Conservation (phyloP, 2,797 vertebrate species). For the Megaceryle alcyon region DNA sequence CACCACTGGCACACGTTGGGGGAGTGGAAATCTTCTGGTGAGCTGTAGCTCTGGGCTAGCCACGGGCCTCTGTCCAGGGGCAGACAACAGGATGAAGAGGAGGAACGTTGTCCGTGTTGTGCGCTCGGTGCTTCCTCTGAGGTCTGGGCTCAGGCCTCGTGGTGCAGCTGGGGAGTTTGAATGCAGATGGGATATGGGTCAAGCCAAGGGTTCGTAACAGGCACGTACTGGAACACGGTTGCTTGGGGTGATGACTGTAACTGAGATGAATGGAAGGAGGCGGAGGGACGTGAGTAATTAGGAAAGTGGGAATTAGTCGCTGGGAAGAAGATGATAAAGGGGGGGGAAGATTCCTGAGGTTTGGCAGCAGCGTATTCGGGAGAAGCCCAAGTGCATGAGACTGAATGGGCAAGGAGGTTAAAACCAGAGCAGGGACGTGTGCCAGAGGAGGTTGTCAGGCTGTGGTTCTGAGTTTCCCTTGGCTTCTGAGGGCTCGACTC, state of each 20-base stretch:
- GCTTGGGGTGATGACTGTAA: neutral
- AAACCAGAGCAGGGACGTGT: accelerated
- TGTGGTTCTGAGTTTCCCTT: neutral
- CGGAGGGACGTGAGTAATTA: neutral
- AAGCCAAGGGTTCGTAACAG: neutral
- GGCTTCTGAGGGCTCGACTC: neutral
- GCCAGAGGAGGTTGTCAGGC: neutral
- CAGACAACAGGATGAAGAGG: neutral
- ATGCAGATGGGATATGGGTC: neutral
- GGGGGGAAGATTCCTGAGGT: neutral
- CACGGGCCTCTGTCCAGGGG: neutral
- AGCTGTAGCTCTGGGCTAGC: neutral
- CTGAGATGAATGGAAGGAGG: neutral
- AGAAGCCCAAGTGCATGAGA: neutral
- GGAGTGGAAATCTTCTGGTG: neutral
- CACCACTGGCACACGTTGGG: accelerated
- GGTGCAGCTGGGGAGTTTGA: neutral
- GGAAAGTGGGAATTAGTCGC: neutral
- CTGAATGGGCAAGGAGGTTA: neutral
- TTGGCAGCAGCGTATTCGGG: neutral
- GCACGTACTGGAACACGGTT: neutral
- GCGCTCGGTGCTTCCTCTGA: neutral
- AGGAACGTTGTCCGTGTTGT: accelerated
- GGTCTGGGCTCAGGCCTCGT: neutral
- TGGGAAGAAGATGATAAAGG: neutral